Percentiles rank a stretch among this genome's conserved stretches.
These are phyloP conservation scores for Ophion obscuratus DNA, from an alignment of 2,888 invertebrate genomes.

Conservation along the genomic window DNA sequence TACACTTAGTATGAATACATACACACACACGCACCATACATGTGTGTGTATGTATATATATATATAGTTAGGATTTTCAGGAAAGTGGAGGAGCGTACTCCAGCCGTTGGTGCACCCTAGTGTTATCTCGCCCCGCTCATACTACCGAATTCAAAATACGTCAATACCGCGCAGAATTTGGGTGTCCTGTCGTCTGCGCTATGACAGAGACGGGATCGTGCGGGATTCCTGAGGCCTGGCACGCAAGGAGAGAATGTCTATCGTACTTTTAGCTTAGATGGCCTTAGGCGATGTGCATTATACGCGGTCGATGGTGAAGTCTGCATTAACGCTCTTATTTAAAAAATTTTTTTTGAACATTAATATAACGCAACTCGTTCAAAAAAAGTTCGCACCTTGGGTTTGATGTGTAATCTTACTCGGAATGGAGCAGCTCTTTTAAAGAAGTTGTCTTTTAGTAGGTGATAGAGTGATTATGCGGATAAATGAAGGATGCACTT, in stretches of 20 bases:
- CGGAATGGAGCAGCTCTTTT: too few relatives aligned
- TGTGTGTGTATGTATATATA: too few relatives aligned
- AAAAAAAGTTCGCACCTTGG: not conserved
- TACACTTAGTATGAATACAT: too few relatives aligned
- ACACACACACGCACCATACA: too few relatives aligned
- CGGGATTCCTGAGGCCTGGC: constrained; percentile 51
- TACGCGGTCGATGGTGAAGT: not conserved
- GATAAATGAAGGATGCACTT: too few relatives aligned
- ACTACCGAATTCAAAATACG: constrained; percentile 76
- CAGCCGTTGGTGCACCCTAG: constrained; percentile 65
- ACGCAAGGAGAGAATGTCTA: constrained; percentile 4
- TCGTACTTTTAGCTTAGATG: not conserved
- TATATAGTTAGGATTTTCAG: constrained; percentile 38
- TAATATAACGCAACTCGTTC: not conserved
- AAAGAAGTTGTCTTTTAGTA: too few relatives aligned
- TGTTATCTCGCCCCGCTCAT: constrained; percentile 59
- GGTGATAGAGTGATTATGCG: too few relatives aligned
- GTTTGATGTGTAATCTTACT: not conserved
- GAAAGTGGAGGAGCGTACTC: constrained; percentile 72
- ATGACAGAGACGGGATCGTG: constrained; percentile 39
- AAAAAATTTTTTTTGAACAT: not conserved
- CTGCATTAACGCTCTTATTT: not conserved
- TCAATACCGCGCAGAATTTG: constrained; percentile 75
- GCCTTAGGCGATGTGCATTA: not conserved
- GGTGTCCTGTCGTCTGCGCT: constrained; percentile 57